Conservation (phyloP, 2,888 invertebrate species). For the Lepetodrilus schrolli region DNA sequence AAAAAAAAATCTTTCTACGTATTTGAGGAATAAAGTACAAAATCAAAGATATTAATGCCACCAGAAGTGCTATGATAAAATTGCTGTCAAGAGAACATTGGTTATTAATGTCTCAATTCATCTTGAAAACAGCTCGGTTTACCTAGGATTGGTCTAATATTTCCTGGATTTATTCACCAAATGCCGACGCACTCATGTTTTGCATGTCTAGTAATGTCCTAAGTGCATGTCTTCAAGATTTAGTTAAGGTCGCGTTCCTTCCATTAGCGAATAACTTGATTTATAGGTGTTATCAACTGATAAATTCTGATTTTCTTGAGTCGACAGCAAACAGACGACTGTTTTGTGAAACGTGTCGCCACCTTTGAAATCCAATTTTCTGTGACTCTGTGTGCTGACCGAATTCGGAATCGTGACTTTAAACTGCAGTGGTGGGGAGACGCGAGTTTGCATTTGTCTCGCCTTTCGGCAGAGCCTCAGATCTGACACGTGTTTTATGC, state of each 20-base stretch:
- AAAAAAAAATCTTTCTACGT: too few relatives aligned
- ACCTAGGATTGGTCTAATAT: not conserved
- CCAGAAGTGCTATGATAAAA: too few relatives aligned
- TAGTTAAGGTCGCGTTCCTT: not conserved
- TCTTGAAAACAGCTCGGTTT: not conserved
- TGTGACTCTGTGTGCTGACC: not conserved
- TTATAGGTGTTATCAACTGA: constrained; percentile 10
- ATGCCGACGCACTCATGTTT: not conserved
- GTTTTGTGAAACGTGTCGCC: constrained; percentile 12
- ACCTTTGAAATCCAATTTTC: constrained; percentile 2
- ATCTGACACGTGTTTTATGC: not conserved
- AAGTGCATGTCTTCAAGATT: not conserved
- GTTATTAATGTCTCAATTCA: not conserved
- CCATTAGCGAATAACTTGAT: not conserved
- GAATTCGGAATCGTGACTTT: constrained; percentile 5
- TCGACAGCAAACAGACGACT: not conserved
- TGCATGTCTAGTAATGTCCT: not conserved
- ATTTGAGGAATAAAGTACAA: too few relatives aligned
- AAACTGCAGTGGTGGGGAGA: not conserved
- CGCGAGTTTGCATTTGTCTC: not conserved
- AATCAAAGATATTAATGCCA: too few relatives aligned
- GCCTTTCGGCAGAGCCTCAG: not conserved
- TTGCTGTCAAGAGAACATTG: too few relatives aligned
- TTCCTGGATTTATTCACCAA: not conserved
- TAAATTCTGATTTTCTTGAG: constrained; percentile 21